A percentile compares a stretch with the other conserved stretches of the same genome.
phyloP scores from a whole-genome alignment of 2,113 vertebrate species.

The Nyctibius bracteatus region DNA sequence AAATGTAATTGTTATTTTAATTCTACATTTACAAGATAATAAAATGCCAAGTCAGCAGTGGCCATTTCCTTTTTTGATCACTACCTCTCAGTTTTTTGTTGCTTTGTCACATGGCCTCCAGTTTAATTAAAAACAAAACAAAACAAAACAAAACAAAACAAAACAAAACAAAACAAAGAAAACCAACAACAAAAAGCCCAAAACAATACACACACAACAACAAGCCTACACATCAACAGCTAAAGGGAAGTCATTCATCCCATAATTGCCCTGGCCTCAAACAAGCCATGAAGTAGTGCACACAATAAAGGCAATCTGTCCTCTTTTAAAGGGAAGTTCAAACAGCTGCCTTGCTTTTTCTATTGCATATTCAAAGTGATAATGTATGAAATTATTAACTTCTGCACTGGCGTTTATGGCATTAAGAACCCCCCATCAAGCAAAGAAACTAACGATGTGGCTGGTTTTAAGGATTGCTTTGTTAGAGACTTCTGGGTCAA shows the following conservation, averaged over 20 bases:
- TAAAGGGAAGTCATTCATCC: slow-evolving; percentile 88
- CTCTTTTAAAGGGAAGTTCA: slow-evolving; percentile 72
- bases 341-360: slow-evolving; percentile 89
- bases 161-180: slow-evolving; percentile 30
- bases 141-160: slow-evolving; percentile 1
- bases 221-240: slow-evolving; percentile 70
- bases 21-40: slow-evolving; percentile 72
- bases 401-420: slow-evolving; percentile 66
- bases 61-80: slow-evolving; percentile 55
- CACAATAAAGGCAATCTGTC: slow-evolving; percentile 85
- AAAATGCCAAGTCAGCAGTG: slow-evolving; percentile 34
- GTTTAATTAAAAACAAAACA: slow-evolving; percentile 27
- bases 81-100: slow-evolving; percentile 61
- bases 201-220: slow-evolving; percentile 57
- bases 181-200: slow-evolving; percentile 42
- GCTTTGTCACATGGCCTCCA: slow-evolving; percentile 41
- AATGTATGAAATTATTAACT: slow-evolving; percentile 64
- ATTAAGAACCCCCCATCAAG: slow-evolving; percentile 47
- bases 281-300: slow-evolving; percentile 77
- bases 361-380: slow-evolving; percentile 81
- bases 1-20: slow-evolving; percentile 66
- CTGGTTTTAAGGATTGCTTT: slow-evolving; percentile 56
- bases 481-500: slow-evolving; percentile 62
- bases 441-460: slow-evolving; percentile 51
- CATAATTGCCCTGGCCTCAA: slow-evolving; percentile 90